Base-by-base conservation (phyloP, 2,888 invertebrate species). In the Chalcis sispes region DNA sequence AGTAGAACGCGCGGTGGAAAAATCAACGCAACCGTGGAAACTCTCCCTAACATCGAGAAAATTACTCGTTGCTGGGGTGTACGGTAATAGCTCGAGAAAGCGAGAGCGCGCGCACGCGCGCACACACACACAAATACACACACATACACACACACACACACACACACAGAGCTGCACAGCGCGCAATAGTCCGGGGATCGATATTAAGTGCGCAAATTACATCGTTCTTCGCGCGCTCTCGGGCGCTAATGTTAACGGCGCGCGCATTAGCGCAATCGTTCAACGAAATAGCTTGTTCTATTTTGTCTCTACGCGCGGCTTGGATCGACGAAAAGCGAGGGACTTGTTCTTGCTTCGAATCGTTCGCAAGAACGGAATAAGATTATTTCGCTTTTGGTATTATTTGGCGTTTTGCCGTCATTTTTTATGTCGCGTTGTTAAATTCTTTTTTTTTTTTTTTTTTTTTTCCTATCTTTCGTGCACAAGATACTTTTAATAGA, bases 131-230 rank as follows among this genome's bases (percentile, higher is more conserved):
- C n/a, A n/a, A n/a, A n/a, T n/a, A n/a, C n/a, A n/a, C n/a, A n/a
- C n/a, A n/a, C n/a, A n/a, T n/a, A n/a, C n/a, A n/a, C n/a, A n/a
- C n/a, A n/a, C n/a, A n/a, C n/a, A n/a, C n/a, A n/a, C n/a, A n/a
- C n/a, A n/a, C n/a, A n/a, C n/a, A n/a, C n/a, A n/a, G n/a, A 70
- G 61, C 61, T 50, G 56, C n/a, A 4, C 54, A 15, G n/a, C n/a
- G 23, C 27, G 42, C 65, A 58, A 73, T 72, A 56, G 36, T 0
- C 36, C 27, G 20, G 40, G 59, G 54, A 75, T 69, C 69, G 75
- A 64, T 64, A 70, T 29, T 13, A 29, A 70, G 59, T 70, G 70
- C 58, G 67, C 61, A 50, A 72, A 72, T 72, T 72, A 72, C 50
- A 13, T 52, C 20, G n/a, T n/a, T n/a, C n/a, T n/a, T n/a, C n/a